A percentile compares a stretch with the other conserved stretches of the same genome.
Conservation (phyloP, 2,797 vertebrate genomes). For the Rhabdophis nuchalis region DNA sequence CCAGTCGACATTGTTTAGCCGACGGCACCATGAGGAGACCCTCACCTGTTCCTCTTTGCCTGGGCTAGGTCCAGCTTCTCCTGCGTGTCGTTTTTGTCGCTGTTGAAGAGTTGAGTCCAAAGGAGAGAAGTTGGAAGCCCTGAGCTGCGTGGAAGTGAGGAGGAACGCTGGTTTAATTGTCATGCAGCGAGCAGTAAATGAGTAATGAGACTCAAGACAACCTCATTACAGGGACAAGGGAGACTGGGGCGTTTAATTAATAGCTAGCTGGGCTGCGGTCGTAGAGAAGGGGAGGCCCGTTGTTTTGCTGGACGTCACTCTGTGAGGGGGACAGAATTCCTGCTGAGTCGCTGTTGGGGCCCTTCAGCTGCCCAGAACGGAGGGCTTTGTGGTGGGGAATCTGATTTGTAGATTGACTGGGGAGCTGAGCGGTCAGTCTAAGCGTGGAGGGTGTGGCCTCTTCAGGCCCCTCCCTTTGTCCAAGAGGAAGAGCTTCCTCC, state of each 20-base stretch:
- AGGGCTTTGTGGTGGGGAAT: neutral
- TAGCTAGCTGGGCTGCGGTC: neutral
- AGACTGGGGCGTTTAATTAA: constrained; percentile 3
- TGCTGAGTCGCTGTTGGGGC: neutral
- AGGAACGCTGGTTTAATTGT: neutral
- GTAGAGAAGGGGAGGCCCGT: neutral
- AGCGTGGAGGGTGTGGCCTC: neutral
- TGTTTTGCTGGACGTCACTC: neutral
- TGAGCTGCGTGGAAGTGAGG: neutral
- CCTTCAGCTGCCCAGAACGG: neutral
- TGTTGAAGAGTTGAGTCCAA: neutral
- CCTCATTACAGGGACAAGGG: neutral
- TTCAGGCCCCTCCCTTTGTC: neutral
- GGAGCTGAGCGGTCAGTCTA: too few species aligned
- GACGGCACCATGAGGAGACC: too few species aligned
- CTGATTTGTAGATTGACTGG: neutral
- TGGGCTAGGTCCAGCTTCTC: neutral
- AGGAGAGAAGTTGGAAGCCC: neutral
- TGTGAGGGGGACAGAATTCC: too few species aligned
- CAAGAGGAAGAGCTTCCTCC: neutral
- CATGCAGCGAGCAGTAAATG: neutral
- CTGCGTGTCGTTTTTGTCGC: neutral
- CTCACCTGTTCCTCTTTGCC: neutral
- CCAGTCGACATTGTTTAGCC: too few species aligned
- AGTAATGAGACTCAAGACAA: constrained; percentile 11